Conservation (phyloP, 2,797 vertebrate species). For the Salarias fasciatus region DNA sequence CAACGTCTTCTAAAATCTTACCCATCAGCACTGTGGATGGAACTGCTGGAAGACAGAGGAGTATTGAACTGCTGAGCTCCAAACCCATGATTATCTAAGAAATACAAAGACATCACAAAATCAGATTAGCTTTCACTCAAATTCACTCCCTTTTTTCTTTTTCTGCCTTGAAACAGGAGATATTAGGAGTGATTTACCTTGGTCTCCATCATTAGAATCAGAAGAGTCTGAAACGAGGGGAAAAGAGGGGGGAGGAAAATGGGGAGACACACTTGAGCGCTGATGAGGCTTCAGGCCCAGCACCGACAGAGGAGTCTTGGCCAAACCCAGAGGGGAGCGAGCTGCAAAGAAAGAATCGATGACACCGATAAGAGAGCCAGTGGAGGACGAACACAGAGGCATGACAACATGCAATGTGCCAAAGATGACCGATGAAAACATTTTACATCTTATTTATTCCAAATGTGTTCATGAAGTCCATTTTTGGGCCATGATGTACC, state of each 20-base stretch:
- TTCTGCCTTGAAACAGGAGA: not conserved
- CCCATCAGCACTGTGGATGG: slow-evolving; percentile 87
- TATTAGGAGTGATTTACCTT: slow-evolving; percentile 84
- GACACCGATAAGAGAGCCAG: too few species aligned
- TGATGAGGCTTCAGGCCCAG: slow-evolving; percentile 88
- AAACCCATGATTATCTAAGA: slow-evolving; percentile 55
- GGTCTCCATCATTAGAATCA: slow-evolving; percentile 83
- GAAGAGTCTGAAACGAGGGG: slow-evolving; percentile 83
- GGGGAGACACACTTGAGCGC: slow-evolving; percentile 73
- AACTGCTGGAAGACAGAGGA: slow-evolving; percentile 87
- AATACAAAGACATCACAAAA: slow-evolving; percentile 2
- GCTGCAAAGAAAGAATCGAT: slow-evolving; percentile 49
- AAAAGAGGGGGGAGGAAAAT: slow-evolving; percentile 24
- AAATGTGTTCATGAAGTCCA: accelerated
- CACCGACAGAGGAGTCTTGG: slow-evolving; percentile 89
- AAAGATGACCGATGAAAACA: too few species aligned
- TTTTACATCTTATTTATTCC: too few species aligned
- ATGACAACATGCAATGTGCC: too few species aligned
- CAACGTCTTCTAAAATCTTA: slow-evolving; percentile 59
- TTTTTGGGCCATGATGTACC: too few species aligned
- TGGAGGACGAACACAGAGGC: too few species aligned
- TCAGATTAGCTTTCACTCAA: not conserved
- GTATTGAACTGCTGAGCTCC: slow-evolving; percentile 49
- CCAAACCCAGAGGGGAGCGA: slow-evolving; percentile 73
- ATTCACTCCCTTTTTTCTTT: too few species aligned